phyloP scores from a whole-genome alignment of 1,140 invertebrate genomes.

The Bicyclus anynana region DNA sequence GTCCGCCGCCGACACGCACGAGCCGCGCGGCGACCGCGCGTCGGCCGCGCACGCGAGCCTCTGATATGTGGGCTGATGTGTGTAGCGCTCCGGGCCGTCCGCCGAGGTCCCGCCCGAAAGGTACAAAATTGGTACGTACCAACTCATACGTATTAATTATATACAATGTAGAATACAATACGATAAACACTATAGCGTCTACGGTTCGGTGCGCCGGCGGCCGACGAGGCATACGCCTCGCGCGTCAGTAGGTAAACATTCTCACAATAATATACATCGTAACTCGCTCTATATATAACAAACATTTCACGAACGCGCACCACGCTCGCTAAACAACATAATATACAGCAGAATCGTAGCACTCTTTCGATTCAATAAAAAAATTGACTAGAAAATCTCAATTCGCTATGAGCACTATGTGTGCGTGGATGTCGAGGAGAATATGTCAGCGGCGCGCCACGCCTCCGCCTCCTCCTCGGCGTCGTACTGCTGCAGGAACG shows the following conservation, averaged over 20 bases:
- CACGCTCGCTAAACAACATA: slow-evolving; percentile 70
- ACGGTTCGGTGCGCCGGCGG: slow-evolving; percentile 53
- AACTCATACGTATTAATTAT: slow-evolving; percentile 67
- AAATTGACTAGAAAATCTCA: slow-evolving; percentile 76
- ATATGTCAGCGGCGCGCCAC: slow-evolving; percentile 68
- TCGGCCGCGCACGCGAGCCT: slow-evolving; percentile 56
- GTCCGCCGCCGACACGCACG: slow-evolving; percentile 44
- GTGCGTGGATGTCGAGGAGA: slow-evolving; percentile 66
- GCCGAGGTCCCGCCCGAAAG: slow-evolving; percentile 47
- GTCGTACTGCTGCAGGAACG: slow-evolving; percentile 79
- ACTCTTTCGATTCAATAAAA: slow-evolving; percentile 73
- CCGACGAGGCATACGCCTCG: slow-evolving; percentile 46
- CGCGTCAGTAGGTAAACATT: slow-evolving; percentile 65
- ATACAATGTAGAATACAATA: slow-evolving; percentile 74
- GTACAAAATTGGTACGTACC: slow-evolving; percentile 66
- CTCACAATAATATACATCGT: slow-evolving; percentile 72
- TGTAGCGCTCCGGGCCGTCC: slow-evolving; percentile 62
- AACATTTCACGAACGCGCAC: slow-evolving; percentile 64
- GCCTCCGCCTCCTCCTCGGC: slow-evolving; percentile 68
- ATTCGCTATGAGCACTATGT: slow-evolving; percentile 71
- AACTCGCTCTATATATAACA: slow-evolving; percentile 75
- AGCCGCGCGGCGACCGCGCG: slow-evolving; percentile 16
- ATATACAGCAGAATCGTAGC: slow-evolving; percentile 72
- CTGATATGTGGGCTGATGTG: slow-evolving; percentile 74
- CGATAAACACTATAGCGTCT: slow-evolving; percentile 57